phyloP scores from a whole-genome alignment of 2,113 vertebrate genomes.

The Zosterops japonicus region DNA sequence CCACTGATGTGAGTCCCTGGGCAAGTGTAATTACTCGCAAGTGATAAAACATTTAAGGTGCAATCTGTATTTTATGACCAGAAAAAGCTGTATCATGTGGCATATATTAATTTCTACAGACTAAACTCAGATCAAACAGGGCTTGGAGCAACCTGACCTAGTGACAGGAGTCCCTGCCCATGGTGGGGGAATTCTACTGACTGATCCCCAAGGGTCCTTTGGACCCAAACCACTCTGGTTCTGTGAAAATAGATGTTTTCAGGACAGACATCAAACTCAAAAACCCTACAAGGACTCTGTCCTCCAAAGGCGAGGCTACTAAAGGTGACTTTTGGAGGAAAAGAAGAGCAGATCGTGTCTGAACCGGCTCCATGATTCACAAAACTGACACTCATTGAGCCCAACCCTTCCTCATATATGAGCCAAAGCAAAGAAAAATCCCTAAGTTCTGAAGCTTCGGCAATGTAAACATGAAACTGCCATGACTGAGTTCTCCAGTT shows the following conservation, averaged over 20 bases:
- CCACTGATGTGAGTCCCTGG: not conserved
- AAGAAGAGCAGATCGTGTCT: not conserved
- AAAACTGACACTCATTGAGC: not conserved
- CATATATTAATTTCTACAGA: not conserved
- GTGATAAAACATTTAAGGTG: not conserved
- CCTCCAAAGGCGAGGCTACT: not conserved
- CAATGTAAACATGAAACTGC: not conserved
- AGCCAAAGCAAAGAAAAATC: not conserved
- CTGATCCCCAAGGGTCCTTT: not conserved
- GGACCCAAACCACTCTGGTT: not conserved
- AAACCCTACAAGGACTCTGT: not conserved
- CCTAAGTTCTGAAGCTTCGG: not conserved
- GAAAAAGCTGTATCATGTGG: not conserved
- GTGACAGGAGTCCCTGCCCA: not conserved
- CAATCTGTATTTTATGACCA: not conserved
- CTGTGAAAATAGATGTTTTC: not conserved
- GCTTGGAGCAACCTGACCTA: not conserved
- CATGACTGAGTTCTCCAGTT: not conserved
- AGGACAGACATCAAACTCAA: not conserved
- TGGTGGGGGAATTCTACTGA: not conserved
- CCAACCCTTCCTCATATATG: not conserved
- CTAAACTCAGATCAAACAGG: accelerated
- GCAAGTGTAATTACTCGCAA: not conserved
- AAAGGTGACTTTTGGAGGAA: not conserved
- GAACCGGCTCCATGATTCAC: not conserved